Evolutionary conservation across 1,140 invertebrate species (phyloP), one percentile per base, ranked within the genome.

Genomic region (Pemphigus obesinymphae): DNA sequence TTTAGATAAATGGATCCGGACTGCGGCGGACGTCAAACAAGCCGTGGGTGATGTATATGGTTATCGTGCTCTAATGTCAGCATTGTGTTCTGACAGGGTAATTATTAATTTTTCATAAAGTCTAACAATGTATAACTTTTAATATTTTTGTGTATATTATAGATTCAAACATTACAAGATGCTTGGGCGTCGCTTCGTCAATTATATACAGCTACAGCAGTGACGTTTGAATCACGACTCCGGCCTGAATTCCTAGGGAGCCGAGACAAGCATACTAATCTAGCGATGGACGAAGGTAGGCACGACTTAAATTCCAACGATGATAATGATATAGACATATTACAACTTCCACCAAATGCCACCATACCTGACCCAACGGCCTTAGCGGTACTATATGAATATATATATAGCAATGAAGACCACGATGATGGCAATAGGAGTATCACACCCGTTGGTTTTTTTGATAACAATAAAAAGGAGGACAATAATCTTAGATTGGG

Each of bases 1-100:
- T 7, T 89, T 98, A 8, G 93, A 95, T 86, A 96, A 97, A 85
- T 98, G 96, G 96, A 97, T 98, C 84, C 92, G 95, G 86, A 90
- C 97, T 31, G 96, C 96, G 0, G 91, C 95, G 7, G 96, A 97
- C 85, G 93, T 94, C 0, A 97, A 96, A 88, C 94, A 93, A 0
- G 94, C 94, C 0, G 87, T 97, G 6, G 96, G 96, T 48, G 97
- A 98, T 88, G 89, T 97, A 0, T 97, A 94, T 86, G 94, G 94
- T 1, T 98, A 97, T 87, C 93, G 93, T 85, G 92, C 92, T 45
- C 92, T 98, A 20, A 97, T 98, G 95, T 89, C 95, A 82, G 96
- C 93, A 0, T 87, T 98, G 0, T 93, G 93, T 23, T 55, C 53
- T 45, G 53, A 43, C 3, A 61, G 53, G 13, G 76, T 80, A 80